phyloP scores from a whole-genome alignment of 2,797 vertebrate species.

The Rhinogobio ventralis region DNA sequence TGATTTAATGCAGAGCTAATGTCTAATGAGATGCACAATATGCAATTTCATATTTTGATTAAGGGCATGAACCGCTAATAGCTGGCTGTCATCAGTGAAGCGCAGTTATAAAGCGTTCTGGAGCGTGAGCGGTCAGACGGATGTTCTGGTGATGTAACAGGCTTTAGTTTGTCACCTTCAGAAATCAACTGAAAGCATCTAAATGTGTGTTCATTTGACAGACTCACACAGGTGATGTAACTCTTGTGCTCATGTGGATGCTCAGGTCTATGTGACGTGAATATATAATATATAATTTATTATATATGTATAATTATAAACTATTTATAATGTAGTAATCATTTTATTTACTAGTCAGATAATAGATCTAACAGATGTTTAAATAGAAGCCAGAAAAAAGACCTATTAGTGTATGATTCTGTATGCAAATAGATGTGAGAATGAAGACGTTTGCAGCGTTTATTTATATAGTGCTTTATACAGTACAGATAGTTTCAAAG shows the following conservation, averaged over 20 bases:
- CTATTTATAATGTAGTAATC: no score
- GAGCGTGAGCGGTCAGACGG: not conserved
- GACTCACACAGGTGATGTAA: not conserved
- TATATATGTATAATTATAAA: not conserved
- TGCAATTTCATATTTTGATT: conserved; percentile 26
- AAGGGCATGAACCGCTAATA: conserved; percentile 8
- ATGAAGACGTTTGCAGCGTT: no score
- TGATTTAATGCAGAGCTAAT: conserved; percentile 9
- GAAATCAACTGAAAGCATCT: conserved; percentile 15
- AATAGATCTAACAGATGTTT: no score
- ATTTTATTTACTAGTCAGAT: no score
- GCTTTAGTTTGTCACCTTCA: conserved; percentile 23
- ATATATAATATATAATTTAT: not conserved
- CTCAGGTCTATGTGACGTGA: not conserved
- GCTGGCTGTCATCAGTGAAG: not conserved
- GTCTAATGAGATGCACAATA: conserved; percentile 1
- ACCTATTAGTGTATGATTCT: no score
- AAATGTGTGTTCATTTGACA: not conserved
- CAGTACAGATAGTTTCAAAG: no score
- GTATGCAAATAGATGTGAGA: no score
- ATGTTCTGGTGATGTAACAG: conserved; percentile 36
- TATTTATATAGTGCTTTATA: no score
- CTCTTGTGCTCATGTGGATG: not conserved
- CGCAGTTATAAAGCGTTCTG: not conserved
- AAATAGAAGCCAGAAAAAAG: no score